Evolutionary conservation across 2,888 invertebrate genomes (phyloP).

Genomic region (Drosophila tripunctata): DNA sequence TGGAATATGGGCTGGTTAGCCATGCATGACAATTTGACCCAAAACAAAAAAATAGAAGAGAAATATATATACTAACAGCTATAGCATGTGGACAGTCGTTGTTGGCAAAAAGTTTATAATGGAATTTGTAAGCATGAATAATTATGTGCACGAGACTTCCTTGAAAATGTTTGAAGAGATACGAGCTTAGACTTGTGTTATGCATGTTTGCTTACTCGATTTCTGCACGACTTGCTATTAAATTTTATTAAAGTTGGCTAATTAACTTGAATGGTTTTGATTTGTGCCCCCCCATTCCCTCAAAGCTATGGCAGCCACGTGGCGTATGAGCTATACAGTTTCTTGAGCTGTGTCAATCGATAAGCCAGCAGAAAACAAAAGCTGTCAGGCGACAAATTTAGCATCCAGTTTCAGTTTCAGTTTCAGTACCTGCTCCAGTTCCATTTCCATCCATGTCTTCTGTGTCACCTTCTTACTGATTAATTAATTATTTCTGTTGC

Average conservation of each 20-base stretch:
- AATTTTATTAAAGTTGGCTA: slow-evolving; percentile 51
- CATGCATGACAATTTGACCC: slow-evolving; percentile 50
- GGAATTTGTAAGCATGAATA: slow-evolving; percentile 70
- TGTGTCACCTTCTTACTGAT: neutral
- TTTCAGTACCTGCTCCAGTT: neutral
- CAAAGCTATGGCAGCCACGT: neutral
- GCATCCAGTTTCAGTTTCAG: neutral
- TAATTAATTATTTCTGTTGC: slow-evolving; percentile 15
- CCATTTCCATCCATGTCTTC: neutral
- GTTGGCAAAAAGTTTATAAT: slow-evolving; percentile 65
- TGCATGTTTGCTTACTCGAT: slow-evolving; percentile 20
- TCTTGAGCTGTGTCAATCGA: slow-evolving; percentile 10
- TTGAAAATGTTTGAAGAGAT: neutral
- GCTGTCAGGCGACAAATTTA: slow-evolving; percentile 17
- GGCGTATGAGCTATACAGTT: slow-evolving; percentile 12
- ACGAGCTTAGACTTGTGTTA: neutral
- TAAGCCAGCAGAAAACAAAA: neutral
- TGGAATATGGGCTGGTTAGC: slow-evolving; percentile 6
- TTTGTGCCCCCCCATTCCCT: slow-evolving; percentile 28
- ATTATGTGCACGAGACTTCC: slow-evolving; percentile 56
- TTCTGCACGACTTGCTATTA: slow-evolving; percentile 59
- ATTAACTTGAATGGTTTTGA: slow-evolving; percentile 67
- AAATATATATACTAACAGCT: neutral
- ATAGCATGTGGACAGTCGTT: slow-evolving; percentile 23
- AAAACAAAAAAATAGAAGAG: neutral